A percentile compares a stretch with the other conserved stretches of the same genome.
phyloP scores from a whole-genome alignment of 2,888 invertebrate species.

The Cylindroiulus punctatus region DNA sequence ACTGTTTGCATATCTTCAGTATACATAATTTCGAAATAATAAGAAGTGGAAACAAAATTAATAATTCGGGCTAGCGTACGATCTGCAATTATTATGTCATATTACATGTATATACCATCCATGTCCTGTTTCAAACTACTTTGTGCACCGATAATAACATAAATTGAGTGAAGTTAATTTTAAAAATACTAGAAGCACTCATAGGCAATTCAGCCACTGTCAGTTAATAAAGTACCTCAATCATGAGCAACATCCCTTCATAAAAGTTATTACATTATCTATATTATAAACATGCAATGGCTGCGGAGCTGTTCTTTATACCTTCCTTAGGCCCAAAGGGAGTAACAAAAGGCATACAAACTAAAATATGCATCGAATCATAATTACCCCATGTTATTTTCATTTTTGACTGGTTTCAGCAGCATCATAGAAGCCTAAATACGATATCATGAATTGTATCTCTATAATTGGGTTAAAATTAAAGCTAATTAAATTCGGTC shows the following conservation, averaged over 20 bases:
- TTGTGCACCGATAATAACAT: background rate
- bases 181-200: background rate
- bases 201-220: background rate
- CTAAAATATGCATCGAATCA: background rate
- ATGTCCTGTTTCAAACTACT: background rate
- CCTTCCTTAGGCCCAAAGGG: background rate
- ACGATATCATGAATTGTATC: background rate
- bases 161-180: conserved; percentile 6
- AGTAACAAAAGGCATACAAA: background rate
- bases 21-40: background rate
- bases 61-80: background rate
- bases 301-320: background rate
- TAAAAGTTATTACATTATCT: background rate
- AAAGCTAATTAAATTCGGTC: background rate
- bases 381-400: background rate
- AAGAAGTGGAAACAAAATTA: background rate
- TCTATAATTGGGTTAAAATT: background rate
- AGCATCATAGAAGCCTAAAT: background rate
- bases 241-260: background rate
- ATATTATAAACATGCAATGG: background rate
- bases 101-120: background rate
- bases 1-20: background rate
- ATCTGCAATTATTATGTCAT: background rate
- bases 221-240: background rate
- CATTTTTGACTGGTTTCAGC: background rate